phyloP scores from a whole-genome alignment of 2,113 vertebrate species.

The Bostrychus sinensis region DNA sequence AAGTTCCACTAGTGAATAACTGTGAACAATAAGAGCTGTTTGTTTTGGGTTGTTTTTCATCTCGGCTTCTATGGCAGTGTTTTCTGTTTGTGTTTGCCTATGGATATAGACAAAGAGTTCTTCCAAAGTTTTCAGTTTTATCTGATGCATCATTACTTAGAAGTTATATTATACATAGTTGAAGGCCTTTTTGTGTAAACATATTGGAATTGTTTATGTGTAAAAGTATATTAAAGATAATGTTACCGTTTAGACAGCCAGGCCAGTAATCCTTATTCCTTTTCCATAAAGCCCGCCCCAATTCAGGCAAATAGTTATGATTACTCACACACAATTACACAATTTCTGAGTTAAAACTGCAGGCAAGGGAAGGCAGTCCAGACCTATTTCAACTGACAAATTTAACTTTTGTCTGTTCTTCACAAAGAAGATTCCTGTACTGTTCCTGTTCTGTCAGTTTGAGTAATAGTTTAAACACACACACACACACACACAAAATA shows the following conservation, averaged over 20 bases:
- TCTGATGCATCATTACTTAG: neutral
- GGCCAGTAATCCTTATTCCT: neutral
- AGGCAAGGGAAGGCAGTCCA: too few relatives aligned
- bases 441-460: too few relatives aligned
- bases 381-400: too few relatives aligned
- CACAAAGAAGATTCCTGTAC: too few relatives aligned
- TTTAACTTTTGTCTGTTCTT: too few relatives aligned
- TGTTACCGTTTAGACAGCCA: neutral
- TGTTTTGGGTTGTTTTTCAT: slow-evolving; percentile 7
- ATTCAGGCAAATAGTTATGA: too few relatives aligned
- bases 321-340: too few relatives aligned
- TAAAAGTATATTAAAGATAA: neutral
- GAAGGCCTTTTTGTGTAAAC: neutral
- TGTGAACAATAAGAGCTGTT: slow-evolving; percentile 11
- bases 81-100: slow-evolving; percentile 3
- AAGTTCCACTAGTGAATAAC: slow-evolving; percentile 7
- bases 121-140: neutral
- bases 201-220: neutral
- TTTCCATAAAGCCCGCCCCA: neutral
- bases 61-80: neutral
- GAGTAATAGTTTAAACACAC: too few relatives aligned
- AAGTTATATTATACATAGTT: neutral
- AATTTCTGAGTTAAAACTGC: too few relatives aligned
- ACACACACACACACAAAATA: too few relatives aligned
- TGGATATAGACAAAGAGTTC: neutral